phyloP scores from a whole-genome alignment of 2,797 vertebrate genomes.

The Parambassis ranga region DNA sequence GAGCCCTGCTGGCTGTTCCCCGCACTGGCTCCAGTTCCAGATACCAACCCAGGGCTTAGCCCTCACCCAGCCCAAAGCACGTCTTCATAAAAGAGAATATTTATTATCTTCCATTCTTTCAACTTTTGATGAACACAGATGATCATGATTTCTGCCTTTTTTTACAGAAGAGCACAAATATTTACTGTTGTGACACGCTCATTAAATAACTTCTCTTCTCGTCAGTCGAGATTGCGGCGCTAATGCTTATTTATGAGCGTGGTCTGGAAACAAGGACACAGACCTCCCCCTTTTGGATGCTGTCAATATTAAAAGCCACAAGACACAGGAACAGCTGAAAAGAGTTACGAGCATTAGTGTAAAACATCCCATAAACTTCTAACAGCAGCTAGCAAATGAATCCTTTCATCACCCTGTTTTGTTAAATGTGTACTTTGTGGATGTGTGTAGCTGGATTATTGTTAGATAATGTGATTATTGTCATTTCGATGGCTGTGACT shows the following conservation, averaged over 20 bases:
- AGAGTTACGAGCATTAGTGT: conserved; percentile 35
- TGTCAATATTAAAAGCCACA: conserved; percentile 56
- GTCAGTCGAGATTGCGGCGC: conserved; percentile 20
- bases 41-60: conserved; percentile 30
- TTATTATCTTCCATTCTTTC: conserved; percentile 23
- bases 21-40: conserved; percentile 13
- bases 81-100: conserved; percentile 28
- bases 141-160: conserved; percentile 23
- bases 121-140: conserved; percentile 31
- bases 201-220: conserved; percentile 47
- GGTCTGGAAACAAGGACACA: conserved; percentile 55
- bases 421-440: conserved; percentile 42
- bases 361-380: conserved; percentile 52
- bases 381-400: conserved; percentile 54
- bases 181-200: conserved; percentile 42
- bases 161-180: conserved; percentile 38
- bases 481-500: conserved; percentile 24
- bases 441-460: conserved; percentile 28
- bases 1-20: conserved; percentile 21
- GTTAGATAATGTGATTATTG: conserved; percentile 21
- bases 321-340: conserved; percentile 33
- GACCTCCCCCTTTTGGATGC: conserved; percentile 60
- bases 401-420: conserved; percentile 58
- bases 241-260: conserved; percentile 72
- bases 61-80: background rate